Evolutionary conservation across 2,797 vertebrate species (phyloP).

Genomic region (Xenops minutus): DNA sequence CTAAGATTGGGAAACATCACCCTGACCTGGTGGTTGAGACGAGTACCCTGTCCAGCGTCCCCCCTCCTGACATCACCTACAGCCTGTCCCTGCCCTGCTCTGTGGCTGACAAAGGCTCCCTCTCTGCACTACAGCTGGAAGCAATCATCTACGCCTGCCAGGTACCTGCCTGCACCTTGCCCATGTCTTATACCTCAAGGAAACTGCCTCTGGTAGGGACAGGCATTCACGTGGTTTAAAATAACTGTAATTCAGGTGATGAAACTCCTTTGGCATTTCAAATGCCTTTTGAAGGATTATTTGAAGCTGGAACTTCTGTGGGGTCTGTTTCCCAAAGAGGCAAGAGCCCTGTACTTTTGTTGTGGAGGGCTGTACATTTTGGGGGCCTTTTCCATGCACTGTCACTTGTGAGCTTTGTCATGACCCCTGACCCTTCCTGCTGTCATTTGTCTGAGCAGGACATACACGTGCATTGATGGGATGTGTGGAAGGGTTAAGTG

Average conservation of each 20-base stretch:
- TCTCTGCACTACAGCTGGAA: slow-evolving; percentile 96
- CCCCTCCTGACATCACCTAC: slow-evolving; percentile 94
- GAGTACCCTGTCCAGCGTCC: slow-evolving; percentile 95
- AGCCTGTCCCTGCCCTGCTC: slow-evolving; percentile 81
- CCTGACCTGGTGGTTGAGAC: slow-evolving; percentile 98
- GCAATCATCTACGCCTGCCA: slow-evolving; percentile 96
- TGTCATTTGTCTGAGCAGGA: rapidly evolving
- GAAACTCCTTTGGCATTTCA: background rate
- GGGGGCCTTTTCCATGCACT: background rate
- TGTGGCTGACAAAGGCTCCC: slow-evolving; percentile 78
- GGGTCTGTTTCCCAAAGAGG: background rate
- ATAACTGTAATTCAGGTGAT: background rate
- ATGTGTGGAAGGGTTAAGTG: background rate
- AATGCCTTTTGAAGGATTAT: background rate
- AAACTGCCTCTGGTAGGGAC: background rate
- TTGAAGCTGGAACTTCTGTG: background rate
- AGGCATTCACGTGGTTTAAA: background rate
- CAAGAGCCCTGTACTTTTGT: background rate
- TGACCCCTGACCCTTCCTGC: background rate
- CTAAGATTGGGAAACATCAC: slow-evolving; percentile 92
- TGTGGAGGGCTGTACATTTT: background rate
- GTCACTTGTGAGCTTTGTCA: background rate
- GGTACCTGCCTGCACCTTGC: slow-evolving; percentile 71
- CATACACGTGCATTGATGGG: rapidly evolving
- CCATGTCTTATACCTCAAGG: background rate